Conservation (phyloP, 2,113 vertebrate species). For the Panthera tigris region DNA sequence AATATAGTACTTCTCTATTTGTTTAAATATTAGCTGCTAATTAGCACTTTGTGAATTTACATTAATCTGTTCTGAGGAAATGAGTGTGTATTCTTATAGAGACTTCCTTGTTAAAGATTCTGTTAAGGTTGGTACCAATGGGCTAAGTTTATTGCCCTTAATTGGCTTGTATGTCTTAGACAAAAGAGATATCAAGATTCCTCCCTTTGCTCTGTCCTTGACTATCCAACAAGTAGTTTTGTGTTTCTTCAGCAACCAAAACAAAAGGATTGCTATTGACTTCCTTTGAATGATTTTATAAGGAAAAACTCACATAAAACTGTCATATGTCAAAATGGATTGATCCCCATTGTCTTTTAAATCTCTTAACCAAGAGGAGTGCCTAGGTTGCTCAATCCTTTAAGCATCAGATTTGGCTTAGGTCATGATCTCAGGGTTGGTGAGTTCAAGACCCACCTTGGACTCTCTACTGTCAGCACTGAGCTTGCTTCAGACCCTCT, state of each 20-base stretch:
- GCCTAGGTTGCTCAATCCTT: no score
- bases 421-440: no score
- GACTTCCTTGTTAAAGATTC: background rate
- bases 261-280: background rate
- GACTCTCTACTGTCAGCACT: no score
- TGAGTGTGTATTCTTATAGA: background rate
- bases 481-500: no score
- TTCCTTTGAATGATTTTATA: background rate
- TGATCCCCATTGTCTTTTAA: background rate
- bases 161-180: background rate
- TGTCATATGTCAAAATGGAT: background rate
- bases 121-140: background rate
- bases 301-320: background rate
- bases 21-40: background rate
- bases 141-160: background rate
- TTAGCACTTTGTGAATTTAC: background rate
- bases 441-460: no score
- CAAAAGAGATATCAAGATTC: background rate
- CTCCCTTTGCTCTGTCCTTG: background rate
- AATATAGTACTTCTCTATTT: background rate
- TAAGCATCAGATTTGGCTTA: no score
- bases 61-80: background rate
- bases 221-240: background rate
- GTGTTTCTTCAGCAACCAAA: background rate
- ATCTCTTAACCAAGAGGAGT: background rate